Evolutionary conservation across 2,888 invertebrate genomes (phyloP).

Genomic region (Drosophila kuntzei): DNA sequence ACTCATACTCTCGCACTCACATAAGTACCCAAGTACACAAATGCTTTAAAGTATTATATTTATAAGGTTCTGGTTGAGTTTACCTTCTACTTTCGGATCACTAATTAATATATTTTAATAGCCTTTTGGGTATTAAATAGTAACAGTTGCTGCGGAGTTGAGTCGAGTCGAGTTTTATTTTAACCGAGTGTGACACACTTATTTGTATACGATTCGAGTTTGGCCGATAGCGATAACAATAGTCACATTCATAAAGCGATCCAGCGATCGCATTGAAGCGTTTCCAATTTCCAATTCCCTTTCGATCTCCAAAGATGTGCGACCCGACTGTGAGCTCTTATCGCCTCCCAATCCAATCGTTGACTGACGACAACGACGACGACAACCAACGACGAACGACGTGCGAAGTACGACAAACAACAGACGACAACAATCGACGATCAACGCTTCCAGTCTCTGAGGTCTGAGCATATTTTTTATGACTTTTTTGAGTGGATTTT

Average conservation of each 20-base stretch:
- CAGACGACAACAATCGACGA: constrained; percentile 26
- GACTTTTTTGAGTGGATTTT: constrained; percentile 45
- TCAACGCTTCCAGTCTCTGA: constrained; percentile 37
- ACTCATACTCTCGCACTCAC: constrained; percentile 13
- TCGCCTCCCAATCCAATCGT: constrained; percentile 68
- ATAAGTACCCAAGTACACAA: not conserved
- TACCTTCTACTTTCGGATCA: constrained; percentile 34
- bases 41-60: constrained; percentile 6
- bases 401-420: constrained; percentile 14
- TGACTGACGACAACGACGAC: constrained; percentile 60
- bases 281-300: constrained; percentile 37
- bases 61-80: not conserved
- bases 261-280: constrained; percentile 28
- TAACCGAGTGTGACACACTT: constrained; percentile 42
- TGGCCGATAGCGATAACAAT: constrained; percentile 56
- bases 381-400: constrained; percentile 17
- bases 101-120: constrained; percentile 33
- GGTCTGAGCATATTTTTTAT: constrained; percentile 41
- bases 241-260: constrained; percentile 30
- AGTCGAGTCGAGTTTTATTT: not conserved
- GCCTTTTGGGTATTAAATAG: constrained; percentile 1
- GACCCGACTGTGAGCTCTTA: constrained; percentile 59
- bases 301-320: constrained; percentile 41
- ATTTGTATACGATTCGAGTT: constrained; percentile 25
- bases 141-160: constrained; percentile 5